phyloP scores from a whole-genome alignment of 2,113 vertebrate genomes.

The Callionymus lyra region DNA sequence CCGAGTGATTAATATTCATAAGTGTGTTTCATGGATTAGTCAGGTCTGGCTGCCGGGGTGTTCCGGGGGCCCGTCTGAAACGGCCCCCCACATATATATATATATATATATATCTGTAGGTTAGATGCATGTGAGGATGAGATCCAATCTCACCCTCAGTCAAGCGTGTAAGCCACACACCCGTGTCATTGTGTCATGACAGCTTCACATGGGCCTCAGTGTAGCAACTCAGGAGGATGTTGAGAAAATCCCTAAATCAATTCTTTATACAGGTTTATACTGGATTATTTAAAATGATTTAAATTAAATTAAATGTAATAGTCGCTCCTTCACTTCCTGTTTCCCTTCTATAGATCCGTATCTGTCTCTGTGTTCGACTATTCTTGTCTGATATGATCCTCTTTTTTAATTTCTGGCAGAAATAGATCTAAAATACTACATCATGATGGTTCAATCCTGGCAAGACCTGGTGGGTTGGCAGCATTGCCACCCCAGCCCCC shows the following conservation, averaged over 20 bases:
- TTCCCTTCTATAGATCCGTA: too few relatives aligned
- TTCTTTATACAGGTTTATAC: too few relatives aligned
- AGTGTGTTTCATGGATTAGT: neutral
- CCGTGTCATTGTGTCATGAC: slow-evolving; percentile 2
- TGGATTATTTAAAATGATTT: too few relatives aligned
- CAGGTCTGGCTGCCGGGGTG: slow-evolving; percentile 12
- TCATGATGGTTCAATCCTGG: slow-evolving; percentile 13
- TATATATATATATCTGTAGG: neutral
- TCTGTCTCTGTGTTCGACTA: too few relatives aligned
- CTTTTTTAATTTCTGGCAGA: too few relatives aligned
- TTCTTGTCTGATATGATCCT: too few relatives aligned
- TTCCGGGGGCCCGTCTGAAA: slow-evolving; percentile 5
- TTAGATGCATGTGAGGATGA: slow-evolving; percentile 4
- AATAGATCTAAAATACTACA: neutral
- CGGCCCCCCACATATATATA: too few relatives aligned
- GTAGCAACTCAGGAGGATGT: too few relatives aligned
- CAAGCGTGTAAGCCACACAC: slow-evolving; percentile 25
- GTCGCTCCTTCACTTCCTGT: too few relatives aligned
- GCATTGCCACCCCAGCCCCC: slow-evolving; percentile 18
- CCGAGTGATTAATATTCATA: slow-evolving; percentile 1
- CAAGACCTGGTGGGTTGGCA: slow-evolving; percentile 22
- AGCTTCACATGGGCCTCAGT: slow-evolving; percentile 1
- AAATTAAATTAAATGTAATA: too few relatives aligned
- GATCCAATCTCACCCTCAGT: slow-evolving; percentile 25
- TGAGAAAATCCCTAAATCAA: too few relatives aligned